Percentiles rank a stretch among this genome's conserved stretches.
Evolutionary conservation across 2,888 invertebrate genomes (phyloP).

Genomic region (Drosophila yooni): DNA sequence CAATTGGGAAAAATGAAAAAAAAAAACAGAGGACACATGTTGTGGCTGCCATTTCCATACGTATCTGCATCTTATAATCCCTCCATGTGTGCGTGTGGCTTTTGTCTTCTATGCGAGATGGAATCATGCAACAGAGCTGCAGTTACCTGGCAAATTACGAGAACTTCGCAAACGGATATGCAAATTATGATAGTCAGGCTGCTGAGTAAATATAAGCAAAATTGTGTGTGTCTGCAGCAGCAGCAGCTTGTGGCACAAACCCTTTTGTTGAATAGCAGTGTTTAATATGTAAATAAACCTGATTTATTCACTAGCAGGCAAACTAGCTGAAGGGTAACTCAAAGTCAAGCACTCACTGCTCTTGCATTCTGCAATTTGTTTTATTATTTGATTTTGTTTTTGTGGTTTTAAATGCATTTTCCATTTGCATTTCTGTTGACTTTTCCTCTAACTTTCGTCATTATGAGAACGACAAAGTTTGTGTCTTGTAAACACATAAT

Average conservation of each 20-base stretch:
- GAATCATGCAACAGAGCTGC: constrained; percentile 10
- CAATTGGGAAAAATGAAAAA: constrained; percentile 43
- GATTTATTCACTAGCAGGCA: background rate
- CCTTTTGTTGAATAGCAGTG: background rate
- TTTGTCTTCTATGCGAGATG: constrained; percentile 17
- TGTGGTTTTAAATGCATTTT: constrained; percentile 31
- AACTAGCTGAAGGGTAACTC: background rate
- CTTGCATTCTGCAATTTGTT: constrained; percentile 24
- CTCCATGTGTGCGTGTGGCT: background rate
- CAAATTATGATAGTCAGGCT: constrained; percentile 54
- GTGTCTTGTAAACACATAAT: constrained; percentile 1
- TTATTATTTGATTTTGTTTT: constrained; percentile 4
- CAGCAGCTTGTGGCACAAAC: background rate
- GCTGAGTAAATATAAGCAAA: constrained; percentile 22
- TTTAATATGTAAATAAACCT: background rate
- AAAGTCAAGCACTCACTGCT: constrained; percentile 6
- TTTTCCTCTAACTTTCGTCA: background rate
- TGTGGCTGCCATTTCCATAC: constrained; percentile 5
- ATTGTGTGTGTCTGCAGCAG: background rate
- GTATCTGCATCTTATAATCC: background rate
- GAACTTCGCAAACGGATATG: constrained; percentile 44
- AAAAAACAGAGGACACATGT: background rate
- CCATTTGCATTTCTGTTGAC: constrained; percentile 35
- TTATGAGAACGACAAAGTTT: background rate
- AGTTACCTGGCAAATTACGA: constrained; percentile 36